phyloP scores from a whole-genome alignment of 2,113 vertebrate species.

The Peromyscus californicus region DNA sequence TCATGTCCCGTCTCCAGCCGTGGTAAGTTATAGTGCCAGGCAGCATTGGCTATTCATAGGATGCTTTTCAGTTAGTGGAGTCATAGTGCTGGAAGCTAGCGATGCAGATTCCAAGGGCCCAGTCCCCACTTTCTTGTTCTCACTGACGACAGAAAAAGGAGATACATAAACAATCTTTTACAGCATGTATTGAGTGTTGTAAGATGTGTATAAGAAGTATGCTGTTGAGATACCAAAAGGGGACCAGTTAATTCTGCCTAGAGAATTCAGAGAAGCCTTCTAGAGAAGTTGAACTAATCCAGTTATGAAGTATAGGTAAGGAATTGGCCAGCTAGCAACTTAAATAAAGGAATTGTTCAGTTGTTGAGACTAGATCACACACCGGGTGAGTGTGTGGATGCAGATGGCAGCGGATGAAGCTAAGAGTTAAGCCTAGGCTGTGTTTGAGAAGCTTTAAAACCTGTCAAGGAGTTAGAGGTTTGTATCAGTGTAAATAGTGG shows the following conservation, averaged over 20 bases:
- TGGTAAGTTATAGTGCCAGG: conserved; percentile 89
- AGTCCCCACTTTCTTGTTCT: neutral
- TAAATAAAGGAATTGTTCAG: conserved; percentile 17
- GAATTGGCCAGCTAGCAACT: conserved; percentile 14
- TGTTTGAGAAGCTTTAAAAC: neutral
- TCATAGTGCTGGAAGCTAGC: neutral
- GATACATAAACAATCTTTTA: neutral
- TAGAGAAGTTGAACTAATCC: neutral
- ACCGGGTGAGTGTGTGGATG: neutral
- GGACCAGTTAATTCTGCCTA: neutral
- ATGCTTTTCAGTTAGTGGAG: neutral
- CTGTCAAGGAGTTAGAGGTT: neutral
- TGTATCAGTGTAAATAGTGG: neutral
- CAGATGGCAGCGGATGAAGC: neutral
- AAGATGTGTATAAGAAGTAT: neutral
- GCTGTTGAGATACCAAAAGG: neutral
- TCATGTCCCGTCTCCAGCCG: conserved; percentile 98
- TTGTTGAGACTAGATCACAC: neutral
- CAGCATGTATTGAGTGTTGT: neutral
- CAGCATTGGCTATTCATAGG: neutral
- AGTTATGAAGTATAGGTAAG: neutral
- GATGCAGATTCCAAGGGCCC: neutral
- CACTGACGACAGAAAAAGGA: conserved; percentile 5
- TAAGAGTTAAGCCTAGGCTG: neutral
- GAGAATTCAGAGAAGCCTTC: conserved; percentile 20